A percentile compares a stretch with the other conserved stretches of the same genome.
Conservation (phyloP, 2,888 invertebrate species). For the Dione juno region DNA sequence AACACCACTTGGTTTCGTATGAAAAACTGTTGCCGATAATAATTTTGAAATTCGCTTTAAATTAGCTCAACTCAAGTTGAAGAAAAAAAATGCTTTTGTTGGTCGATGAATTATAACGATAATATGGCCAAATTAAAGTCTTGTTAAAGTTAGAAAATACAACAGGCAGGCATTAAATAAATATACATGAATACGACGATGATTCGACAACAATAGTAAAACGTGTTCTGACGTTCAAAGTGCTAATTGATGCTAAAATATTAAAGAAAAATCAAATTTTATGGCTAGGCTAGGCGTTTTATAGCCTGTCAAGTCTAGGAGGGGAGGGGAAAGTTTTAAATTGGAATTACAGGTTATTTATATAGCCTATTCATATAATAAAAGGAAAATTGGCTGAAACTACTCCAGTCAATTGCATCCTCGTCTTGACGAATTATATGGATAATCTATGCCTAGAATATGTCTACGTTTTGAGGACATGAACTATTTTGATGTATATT, state of each 20-base stretch:
- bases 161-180: not conserved
- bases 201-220: not conserved
- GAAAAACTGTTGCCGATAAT: too few relatives aligned
- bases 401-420: slow-evolving; percentile 36
- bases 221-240: not conserved
- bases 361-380: slow-evolving; percentile 30
- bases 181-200: not conserved
- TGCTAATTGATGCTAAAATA: not conserved
- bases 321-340: slow-evolving; percentile 22
- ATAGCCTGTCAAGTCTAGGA: not conserved
- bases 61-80: too few relatives aligned
- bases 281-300: slow-evolving; percentile 27
- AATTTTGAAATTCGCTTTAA: too few relatives aligned
- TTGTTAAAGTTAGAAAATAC: too few relatives aligned
- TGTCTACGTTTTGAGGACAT: not conserved
- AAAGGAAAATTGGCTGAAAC: slow-evolving; percentile 29
- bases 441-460: slow-evolving; percentile 22
- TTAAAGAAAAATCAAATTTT: slow-evolving; percentile 14
- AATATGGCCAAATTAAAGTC: too few relatives aligned
- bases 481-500: slow-evolving; percentile 9
- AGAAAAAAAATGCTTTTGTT: too few relatives aligned
- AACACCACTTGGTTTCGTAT: too few relatives aligned
- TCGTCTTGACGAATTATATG: slow-evolving; percentile 9
- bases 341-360: slow-evolving; percentile 41
- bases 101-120: too few relatives aligned